These are phyloP conservation scores for Champsocephalus gunnari DNA, from an alignment of 2,797 vertebrate species.

Conservation along the genomic window DNA sequence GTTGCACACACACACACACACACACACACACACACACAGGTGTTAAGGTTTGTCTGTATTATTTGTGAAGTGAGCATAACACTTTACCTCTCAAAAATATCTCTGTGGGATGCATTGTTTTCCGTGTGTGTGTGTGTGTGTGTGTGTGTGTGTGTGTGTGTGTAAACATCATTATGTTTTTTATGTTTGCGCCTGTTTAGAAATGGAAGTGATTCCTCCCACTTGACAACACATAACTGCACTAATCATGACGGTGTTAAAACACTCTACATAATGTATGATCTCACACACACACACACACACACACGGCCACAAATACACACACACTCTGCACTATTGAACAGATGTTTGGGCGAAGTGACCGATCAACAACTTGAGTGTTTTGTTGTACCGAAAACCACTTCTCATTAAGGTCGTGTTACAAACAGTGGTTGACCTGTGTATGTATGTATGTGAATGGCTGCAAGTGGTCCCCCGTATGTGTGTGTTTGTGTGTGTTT, in stretches of 20 bases:
- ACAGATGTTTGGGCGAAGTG: conserved; percentile 54
- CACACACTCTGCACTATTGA: conserved; percentile 19
- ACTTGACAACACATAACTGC: conserved; percentile 79
- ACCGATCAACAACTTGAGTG: conserved; percentile 69
- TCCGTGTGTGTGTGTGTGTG: conserved; percentile 2
- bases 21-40: conserved; percentile 10
- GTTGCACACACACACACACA: conserved; percentile 8
- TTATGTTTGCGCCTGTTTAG: conserved; percentile 66
- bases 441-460: conserved; percentile 54
- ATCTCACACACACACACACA: conserved; percentile 31
- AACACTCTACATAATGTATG: conserved; percentile 73
- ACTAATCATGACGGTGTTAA: conserved; percentile 75
- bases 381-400: conserved; percentile 64
- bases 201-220: conserved; percentile 81
- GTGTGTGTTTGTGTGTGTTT: neutral
- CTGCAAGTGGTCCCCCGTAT: conserved; percentile 1
- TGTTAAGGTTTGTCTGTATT: conserved; percentile 51
- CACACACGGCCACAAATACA: conserved; percentile 24
- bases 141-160: conserved; percentile 27
- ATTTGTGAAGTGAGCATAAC: conserved; percentile 68
- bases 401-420: conserved; percentile 69
- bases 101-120: conserved; percentile 65
- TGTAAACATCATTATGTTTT: conserved; percentile 54
- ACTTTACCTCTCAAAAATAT: conserved; percentile 59
- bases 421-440: conserved; percentile 70